Base-by-base conservation (phyloP, 2,113 vertebrate species). In the Paradisaea rubra region DNA sequence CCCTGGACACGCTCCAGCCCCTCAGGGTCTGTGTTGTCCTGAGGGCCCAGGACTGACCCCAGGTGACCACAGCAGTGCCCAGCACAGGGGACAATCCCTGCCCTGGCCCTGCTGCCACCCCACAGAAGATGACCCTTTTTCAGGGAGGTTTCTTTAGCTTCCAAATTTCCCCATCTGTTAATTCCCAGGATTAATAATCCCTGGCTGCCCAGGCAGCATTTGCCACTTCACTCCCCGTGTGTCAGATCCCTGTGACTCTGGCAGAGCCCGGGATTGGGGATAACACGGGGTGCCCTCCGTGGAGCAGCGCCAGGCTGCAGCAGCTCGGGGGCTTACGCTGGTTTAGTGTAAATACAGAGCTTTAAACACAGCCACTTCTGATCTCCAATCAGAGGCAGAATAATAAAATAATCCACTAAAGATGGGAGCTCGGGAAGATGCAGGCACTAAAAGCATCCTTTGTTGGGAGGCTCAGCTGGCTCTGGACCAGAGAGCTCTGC, bases 371-470 rank as follows among this genome's bases (percentile, higher is more conserved):
- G 19, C 85, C 94, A 69, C 42, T 81, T 90, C 7, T 91, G 72
- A 93, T 86, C 91, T 72, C 37, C 71, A 69, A 93, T 89, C 89
- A 93, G 79, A 92, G 49, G 37, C 47, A 81, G 41, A 86, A 89
- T 45, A 94, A 94, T 73, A 59, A 90, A 93, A 90, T 94, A 96
- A 96, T 88, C 94, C 89, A 94, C 69, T 76, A 19, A 42, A 90
- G 84, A 86, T 35, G 81, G 23, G 69, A 94, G 74, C 91, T 85
- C 13, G 5, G 23, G 69, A 94, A 76, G 94, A 94, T 5, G 76
- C 7, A 3, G 81, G 76, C 76, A 89, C 87, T 95, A 71, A 79
- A 89, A 84, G 94, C 78, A 89, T 68, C 74, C 49, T 95, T 77
- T 94, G 60, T 88, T 85, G 82, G 27, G 86, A 94, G 77, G 88